Percentiles rank a stretch among this genome's conserved stretches.
Evolutionary conservation across 2,113 vertebrate species (phyloP).

Genomic region (Dasypus novemcinctus): DNA sequence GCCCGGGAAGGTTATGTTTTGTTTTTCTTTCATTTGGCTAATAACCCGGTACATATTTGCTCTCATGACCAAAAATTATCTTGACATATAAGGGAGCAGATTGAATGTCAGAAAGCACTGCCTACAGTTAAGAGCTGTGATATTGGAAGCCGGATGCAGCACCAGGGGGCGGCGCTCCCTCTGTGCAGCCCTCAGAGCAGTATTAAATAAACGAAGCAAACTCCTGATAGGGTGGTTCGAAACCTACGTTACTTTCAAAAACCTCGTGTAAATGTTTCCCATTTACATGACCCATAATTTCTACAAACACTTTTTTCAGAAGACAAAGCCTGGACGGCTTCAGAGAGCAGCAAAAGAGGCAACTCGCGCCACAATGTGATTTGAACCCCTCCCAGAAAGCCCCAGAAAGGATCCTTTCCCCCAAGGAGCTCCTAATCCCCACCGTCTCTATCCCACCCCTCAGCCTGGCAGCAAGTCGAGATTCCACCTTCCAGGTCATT

Average conservation of each 20-base stretch:
- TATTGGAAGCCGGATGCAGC: neutral
- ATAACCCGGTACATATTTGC: constrained; percentile 70
- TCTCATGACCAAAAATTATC: constrained; percentile 57
- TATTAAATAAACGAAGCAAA: neutral
- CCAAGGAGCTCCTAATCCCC: neutral
- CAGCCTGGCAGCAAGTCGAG: neutral
- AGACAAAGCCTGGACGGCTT: neutral
- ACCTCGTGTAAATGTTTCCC: neutral
- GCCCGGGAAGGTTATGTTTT: constrained; percentile 60
- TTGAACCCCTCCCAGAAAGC: neutral
- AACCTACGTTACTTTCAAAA: neutral
- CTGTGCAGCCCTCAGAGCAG: neutral
- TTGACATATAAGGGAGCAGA: constrained; percentile 14
- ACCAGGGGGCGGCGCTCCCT: neutral
- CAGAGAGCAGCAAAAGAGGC: neutral
- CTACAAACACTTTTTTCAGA: neutral
- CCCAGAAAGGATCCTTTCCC: neutral
- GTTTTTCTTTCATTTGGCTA: constrained; percentile 59
- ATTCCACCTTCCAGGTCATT: neutral
- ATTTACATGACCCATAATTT: neutral
- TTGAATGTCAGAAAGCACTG: constrained; percentile 28
- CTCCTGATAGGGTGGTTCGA: neutral
- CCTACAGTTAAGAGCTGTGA: neutral
- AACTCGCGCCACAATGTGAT: neutral
- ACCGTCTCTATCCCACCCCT: neutral